phyloP scores from a whole-genome alignment of 2,113 vertebrate genomes.

The Cromileptes altivelis region DNA sequence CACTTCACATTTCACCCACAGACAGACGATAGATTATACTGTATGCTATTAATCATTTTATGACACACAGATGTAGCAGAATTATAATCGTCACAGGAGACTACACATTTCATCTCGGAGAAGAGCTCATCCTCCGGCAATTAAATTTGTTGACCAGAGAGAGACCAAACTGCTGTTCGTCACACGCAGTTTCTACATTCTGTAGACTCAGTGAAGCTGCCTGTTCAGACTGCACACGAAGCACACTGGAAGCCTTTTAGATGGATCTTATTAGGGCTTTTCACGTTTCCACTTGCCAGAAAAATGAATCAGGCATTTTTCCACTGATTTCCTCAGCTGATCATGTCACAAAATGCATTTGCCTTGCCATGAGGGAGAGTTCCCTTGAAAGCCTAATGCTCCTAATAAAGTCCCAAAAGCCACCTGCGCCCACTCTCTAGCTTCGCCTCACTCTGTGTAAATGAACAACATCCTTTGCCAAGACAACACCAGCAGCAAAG shows the following conservation, averaged over 20 bases:
- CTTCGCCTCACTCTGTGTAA: constrained; percentile 43
- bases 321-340: constrained; percentile 48
- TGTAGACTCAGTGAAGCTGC: constrained; percentile 11
- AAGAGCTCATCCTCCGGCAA: constrained; percentile 14
- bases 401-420: constrained; percentile 69
- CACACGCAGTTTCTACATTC: constrained; percentile 2
- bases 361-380: constrained; percentile 30
- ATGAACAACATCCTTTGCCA: constrained; percentile 36
- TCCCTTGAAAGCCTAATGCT: constrained; percentile 62
- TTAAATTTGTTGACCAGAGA: constrained; percentile 47
- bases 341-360: constrained; percentile 55
- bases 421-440: constrained; percentile 61
- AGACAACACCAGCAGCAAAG: not conserved
- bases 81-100: constrained; percentile 25
- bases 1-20: not conserved
- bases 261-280: constrained; percentile 54
- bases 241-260: constrained; percentile 27
- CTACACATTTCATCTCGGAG: constrained; percentile 15
- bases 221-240: constrained; percentile 10
- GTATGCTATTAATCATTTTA: constrained; percentile 24
- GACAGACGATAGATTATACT: not conserved
- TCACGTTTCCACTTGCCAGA: constrained; percentile 37
- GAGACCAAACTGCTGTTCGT: constrained; percentile 20
- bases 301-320: constrained; percentile 51
- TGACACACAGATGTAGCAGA: constrained; percentile 40